Evolutionary conservation across 2,113 vertebrate species (phyloP), one percentile per base, ranked within the genome.

Genomic region (Monopterus albus): DNA sequence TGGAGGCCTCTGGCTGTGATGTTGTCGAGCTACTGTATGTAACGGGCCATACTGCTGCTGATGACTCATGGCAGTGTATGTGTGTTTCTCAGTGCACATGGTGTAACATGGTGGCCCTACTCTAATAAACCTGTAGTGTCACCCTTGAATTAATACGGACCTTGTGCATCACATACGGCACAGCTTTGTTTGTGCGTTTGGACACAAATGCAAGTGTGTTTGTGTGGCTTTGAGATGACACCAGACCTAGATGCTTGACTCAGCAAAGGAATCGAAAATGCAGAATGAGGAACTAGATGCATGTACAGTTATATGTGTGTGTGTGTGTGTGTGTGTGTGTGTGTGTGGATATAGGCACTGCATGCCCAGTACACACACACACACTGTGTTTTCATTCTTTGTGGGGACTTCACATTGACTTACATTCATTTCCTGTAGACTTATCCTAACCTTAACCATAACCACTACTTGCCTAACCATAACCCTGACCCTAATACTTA

Each of bases 51-150:
- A 23, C 36, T 40, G 25, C 42, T 50, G 28, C n/a, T 62, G 47
- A 47, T 40, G 55, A 7, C 40, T 61, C 18, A 20, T 63, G 46
- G 68, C 50, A 56, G 42, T 36, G 15, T 39, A 1, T 46, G 17
- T 63, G 26, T 57, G 46, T 53, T 29, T 47, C 9, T 45, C 33
- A 28, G 56, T 63, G 49, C 58, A 12, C 56, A 40, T 33, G 50
- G 46, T 39, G 46, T 60, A 14, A 26, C 55, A 35, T 29, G n/a
- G 52, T 69, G 68, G 77, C 38, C 51, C 58, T 40, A 59, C 53
- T 59, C 38, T 47, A 36, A 61, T 26, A 62, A 72, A 55, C 40
- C 53, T 50, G 46, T 43, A 52, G 65, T 67, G 78, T 81, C 46
- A 76, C 45, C 36, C 45, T 56, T 63, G 39, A 50, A 62, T 49